Base-by-base conservation (phyloP, 2,888 invertebrate species). In the Euplexia lucipara region DNA sequence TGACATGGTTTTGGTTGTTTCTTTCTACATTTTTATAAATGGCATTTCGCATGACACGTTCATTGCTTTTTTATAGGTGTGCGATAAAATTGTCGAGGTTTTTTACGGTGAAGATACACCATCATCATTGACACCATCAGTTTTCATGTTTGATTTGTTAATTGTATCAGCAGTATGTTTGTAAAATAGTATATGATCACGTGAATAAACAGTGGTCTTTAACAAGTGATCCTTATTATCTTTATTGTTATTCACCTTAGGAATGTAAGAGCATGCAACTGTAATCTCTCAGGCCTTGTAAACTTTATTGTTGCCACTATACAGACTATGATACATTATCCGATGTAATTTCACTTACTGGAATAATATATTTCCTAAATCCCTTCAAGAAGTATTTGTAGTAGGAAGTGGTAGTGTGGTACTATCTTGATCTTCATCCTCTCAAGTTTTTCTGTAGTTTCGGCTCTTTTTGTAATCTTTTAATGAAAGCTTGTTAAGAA, bases 211-310 rank as follows among this genome's bases (percentile, higher is more conserved):
- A 68, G 59, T 77, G 68, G 54, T 60, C 14, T 51, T 61, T 61
- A 42, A 39, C 22, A 35, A 57, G 37, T 30, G 32, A 48, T 54
- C 41, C 47, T 54, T 63, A 16, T 75, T 66, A 74, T 74, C 70
- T 63, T 51, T 67, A 75, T 78, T 56, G 42, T 64, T 71, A 26
- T 60, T 60, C 34, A 64, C 63, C 53, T 72, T 66, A 60, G 20
- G 47, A 62, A 45, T 52, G 37, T 66, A 37, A 59, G 42, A 63
- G 56, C 53, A 75, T 71, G 63, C 56, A 67, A 30, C 41, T 59
- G 22, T 74, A 68, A 74, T 75, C 63, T 75, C 35, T 7, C 53
- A 20, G 59, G 39, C 65, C 63, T 78, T 67, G 67, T 68, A 65
- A 66, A 65, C 53, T 67, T 70, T 73, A 70, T 69, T 59, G 49